A percentile compares a stretch with the other conserved stretches of the same genome.
phyloP scores from a whole-genome alignment of 1,140 invertebrate species.

The Trypoxylus dichotomus region DNA sequence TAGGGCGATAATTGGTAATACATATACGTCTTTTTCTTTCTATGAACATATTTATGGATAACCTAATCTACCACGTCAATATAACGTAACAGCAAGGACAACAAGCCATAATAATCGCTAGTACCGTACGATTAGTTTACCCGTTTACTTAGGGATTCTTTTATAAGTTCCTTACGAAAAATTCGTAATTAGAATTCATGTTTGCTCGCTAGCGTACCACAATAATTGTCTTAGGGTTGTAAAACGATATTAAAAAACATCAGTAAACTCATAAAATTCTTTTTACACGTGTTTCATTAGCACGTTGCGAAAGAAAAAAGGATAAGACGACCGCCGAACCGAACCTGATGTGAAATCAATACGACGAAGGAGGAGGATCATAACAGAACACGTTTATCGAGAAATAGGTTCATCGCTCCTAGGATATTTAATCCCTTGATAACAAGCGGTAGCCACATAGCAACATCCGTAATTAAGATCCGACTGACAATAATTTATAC shows the following conservation, averaged over 20 bases:
- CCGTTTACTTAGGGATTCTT: neutral
- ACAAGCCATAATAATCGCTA: neutral
- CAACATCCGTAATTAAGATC: slow-evolving; percentile 31
- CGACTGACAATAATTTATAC: slow-evolving; percentile 19
- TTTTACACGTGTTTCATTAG: slow-evolving; percentile 27
- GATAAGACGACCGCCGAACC: neutral
- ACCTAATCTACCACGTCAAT: too few species aligned
- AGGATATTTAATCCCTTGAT: slow-evolving; percentile 30
- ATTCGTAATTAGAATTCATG: neutral
- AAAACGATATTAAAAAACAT: slow-evolving; percentile 13
- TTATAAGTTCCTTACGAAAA: neutral
- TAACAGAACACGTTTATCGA: slow-evolving; percentile 33
- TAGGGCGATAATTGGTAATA: too few species aligned
- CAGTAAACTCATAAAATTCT: slow-evolving; percentile 18
- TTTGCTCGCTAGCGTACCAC: neutral
- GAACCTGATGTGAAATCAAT: slow-evolving; percentile 30
- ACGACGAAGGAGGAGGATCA: slow-evolving; percentile 31
- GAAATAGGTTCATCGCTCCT: slow-evolving; percentile 35
- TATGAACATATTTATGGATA: too few species aligned
- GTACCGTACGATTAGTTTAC: neutral
- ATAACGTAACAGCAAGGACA: neutral
- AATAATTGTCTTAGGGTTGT: neutral
- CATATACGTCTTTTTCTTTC: too few species aligned
- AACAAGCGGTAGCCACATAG: slow-evolving; percentile 29
- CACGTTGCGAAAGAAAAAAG: slow-evolving; percentile 4